Evolutionary conservation across 1,140 invertebrate genomes (phyloP).

Genomic region (Dinoponera quadriceps): DNA sequence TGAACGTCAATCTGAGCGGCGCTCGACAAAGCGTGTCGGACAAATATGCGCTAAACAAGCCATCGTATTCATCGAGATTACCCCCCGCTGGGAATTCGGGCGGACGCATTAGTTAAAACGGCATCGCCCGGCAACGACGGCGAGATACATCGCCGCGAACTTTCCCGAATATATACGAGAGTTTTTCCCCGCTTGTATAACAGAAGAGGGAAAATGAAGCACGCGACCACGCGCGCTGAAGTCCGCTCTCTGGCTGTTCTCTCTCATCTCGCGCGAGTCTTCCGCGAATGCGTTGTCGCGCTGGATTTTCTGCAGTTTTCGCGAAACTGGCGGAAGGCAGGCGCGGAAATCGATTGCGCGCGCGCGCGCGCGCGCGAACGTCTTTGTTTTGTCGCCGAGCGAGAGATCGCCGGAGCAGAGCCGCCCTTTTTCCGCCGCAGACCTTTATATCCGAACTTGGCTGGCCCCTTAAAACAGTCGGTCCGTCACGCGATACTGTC

Average conservation of each 20-base stretch:
- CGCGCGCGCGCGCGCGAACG: too few relatives aligned
- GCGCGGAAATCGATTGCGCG: conserved; percentile 11
- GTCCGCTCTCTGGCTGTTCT: conserved; percentile 10
- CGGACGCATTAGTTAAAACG: conserved; percentile 46
- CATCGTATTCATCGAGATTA: conserved; percentile 36
- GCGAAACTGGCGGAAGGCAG: background rate
- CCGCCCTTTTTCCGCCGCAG: background rate
- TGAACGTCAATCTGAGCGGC: background rate
- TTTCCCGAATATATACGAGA: conserved; percentile 52
- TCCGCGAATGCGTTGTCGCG: too few relatives aligned
- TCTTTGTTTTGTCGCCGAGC: conserved; percentile 6
- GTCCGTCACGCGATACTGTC: too few relatives aligned
- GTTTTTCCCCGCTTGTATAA: conserved; percentile 52
- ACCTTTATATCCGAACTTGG: conserved; percentile 49
- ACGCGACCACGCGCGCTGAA: conserved; percentile 25
- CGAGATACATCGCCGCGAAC: conserved; percentile 32
- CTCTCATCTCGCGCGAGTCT: background rate
- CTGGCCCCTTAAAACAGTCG: too few relatives aligned
- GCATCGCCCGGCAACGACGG: conserved; percentile 44
- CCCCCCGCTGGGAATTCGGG: background rate
- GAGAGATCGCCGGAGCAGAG: too few relatives aligned
- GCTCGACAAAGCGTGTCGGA: background rate
- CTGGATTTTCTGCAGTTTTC: conserved; percentile 23
- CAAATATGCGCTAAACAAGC: conserved; percentile 21
- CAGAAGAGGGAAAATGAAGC: conserved; percentile 52